Base-by-base conservation (phyloP, 1,140 invertebrate genomes). In the Eriocheir sinensis region DNA sequence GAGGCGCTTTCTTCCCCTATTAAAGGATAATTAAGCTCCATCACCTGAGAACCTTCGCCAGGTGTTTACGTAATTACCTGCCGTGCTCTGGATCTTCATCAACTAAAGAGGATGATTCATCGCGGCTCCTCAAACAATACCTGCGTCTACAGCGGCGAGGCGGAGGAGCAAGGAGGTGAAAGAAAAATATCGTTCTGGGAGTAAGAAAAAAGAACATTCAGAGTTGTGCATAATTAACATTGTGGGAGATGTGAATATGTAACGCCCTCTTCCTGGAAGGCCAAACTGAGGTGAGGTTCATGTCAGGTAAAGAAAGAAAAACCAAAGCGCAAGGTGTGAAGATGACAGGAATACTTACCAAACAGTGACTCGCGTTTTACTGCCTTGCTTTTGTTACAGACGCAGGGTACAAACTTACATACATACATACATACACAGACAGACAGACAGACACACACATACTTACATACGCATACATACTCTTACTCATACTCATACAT, bases 1-100 rank as follows among this genome's bases (percentile, higher is more conserved):
- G n/a, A n/a, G n/a, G n/a, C 27, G 6, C 60, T n/a, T n/a, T n/a
- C 60, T 2, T n/a, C 27, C 21, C 27, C 27, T 3, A 21, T n/a
- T n/a, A n/a, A n/a, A 72, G 60, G 60, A n/a, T 72, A 72, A 72
- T 72, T 72, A 72, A n/a, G 60, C 60, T 72, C n/a, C 60, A 72
- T 72, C 60, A 72, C 60, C 60, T 72, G 60, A 72, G 60, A 72
- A 72, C 60, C 60, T 72, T 72, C 60, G 27, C 60, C 60, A 72
- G 60, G 60, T 72, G 60, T 72, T 72, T 72, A 72, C 21, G 60
- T 72, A 72, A 72, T 72, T 72, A 72, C 60, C 60, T 72, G 60
- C 21, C 60, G 60, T n/a, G 60, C 60, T 12, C n/a, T 72, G n/a
- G n/a, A 72, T 72, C 60, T 72, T 72, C 60, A 72, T 72, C 60